These are phyloP conservation scores for Gila robusta DNA, from an alignment of 2,797 vertebrate species.

Conservation along the genomic window DNA sequence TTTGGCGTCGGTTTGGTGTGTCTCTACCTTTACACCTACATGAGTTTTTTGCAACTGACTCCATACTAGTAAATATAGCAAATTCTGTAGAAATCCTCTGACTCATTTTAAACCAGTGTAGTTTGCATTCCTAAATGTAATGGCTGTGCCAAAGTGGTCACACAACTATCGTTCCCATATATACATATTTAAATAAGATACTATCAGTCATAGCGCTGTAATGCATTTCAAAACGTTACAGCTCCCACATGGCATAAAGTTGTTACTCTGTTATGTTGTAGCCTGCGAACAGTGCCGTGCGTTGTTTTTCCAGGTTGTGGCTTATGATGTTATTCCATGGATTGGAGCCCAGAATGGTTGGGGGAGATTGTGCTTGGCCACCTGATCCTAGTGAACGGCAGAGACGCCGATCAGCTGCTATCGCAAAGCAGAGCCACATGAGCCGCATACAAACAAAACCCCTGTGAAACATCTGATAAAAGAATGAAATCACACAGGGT, in stretches of 20 bases:
- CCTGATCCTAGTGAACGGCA: constrained; percentile 58
- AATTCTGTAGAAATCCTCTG: neutral
- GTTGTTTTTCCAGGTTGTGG: constrained; percentile 58
- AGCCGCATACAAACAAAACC: constrained; percentile 17
- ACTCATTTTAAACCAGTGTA: neutral
- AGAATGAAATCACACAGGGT: constrained; percentile 18
- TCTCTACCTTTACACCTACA: neutral
- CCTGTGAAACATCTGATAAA: constrained; percentile 46
- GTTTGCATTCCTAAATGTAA: constrained; percentile 19
- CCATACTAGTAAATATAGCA: neutral
- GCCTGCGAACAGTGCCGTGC: constrained; percentile 51
- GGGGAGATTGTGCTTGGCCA: constrained; percentile 59
- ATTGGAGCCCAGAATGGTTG: constrained; percentile 58
- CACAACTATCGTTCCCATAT: constrained; percentile 26
- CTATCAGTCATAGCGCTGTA: constrained; percentile 22
- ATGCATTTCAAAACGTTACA: constrained; percentile 34
- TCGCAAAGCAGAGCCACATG: constrained; percentile 52
- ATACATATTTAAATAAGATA: constrained; percentile 37
- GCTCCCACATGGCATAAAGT: constrained; percentile 56
- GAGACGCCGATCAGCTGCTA: constrained; percentile 59
- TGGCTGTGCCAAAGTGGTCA: neutral
- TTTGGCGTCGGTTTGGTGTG: too few relatives aligned
- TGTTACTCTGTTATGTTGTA: constrained; percentile 50
- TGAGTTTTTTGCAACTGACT: neutral
- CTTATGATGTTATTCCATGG: constrained; percentile 65